A percentile compares a stretch with the other conserved stretches of the same genome.
phyloP scores from a whole-genome alignment of 2,113 vertebrate species.

The Micronycteris hirsuta region DNA sequence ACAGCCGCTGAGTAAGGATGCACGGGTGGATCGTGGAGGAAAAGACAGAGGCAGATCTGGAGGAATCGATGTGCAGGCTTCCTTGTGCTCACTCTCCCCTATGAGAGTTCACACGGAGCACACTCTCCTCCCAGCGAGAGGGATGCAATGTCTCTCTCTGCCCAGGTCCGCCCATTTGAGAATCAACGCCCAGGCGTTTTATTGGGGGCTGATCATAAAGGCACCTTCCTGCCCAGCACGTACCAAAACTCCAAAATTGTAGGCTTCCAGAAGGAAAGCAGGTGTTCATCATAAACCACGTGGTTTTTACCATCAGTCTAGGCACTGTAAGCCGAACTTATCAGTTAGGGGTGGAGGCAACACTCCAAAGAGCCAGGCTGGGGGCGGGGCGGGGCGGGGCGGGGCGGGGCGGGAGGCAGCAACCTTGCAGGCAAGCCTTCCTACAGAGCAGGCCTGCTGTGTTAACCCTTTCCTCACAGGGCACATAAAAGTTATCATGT shows the following conservation, averaged over 20 bases:
- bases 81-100: neutral
- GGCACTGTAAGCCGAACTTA: neutral
- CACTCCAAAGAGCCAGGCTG: neutral
- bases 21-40: fast-evolving
- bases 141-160: neutral
- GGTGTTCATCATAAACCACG: neutral
- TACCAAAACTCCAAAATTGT: neutral
- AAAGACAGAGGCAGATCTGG: neutral
- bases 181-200: neutral
- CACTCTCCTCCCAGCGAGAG: neutral
- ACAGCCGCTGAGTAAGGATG: neutral
- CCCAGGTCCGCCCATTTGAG: neutral
- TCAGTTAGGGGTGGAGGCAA: neutral
- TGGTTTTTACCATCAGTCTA: no score
- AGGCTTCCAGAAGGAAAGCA: neutral
- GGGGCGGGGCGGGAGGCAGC: neutral
- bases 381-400: no score
- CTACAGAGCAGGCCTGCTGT: neutral
- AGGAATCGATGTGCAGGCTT: neutral
- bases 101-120: neutral
- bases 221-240: neutral
- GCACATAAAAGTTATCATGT: neutral
- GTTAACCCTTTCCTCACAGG: neutral
- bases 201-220: neutral
- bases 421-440: neutral